Base-by-base conservation (phyloP, 2,797 vertebrate genomes). In the Bovichtus variegatus region DNA sequence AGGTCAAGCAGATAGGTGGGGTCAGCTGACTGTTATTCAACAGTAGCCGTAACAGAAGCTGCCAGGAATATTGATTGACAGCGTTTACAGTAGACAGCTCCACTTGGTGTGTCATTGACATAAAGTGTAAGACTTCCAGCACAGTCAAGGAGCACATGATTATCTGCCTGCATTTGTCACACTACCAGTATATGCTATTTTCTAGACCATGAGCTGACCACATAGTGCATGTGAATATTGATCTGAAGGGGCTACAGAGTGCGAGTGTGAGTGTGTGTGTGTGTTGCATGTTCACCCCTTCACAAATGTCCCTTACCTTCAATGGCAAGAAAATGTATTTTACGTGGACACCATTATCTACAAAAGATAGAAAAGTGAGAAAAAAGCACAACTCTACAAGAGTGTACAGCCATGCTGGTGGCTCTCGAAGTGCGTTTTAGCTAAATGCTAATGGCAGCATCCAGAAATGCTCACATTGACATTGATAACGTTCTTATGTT, bases 41-140 rank as follows among this genome's bases (percentile, higher is more conserved):
- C 74, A 54, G 74, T 68, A 34, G 71, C 69, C 6, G 19, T 73
- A 83, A 83, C 62, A 38, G 81, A 69, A 43, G 58, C 75, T 87
- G 81, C 61, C 84, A 68, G 64, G 71, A 74, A 80, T 89, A 91
- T 87, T 92, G 90, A 91, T 46, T 85, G 91, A 83, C 82, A 76
- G 84, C 74, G 18, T 88, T 90, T 89, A 87, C 31, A 74, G 74
- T 74, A 87, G 75, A 85, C 77, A 62, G 76, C 80, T 71, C 74
- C 51, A 53, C 73, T 82, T 50, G 67, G 66, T 55, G 68, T 77
- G 87, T 79, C 86, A 89, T 4, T 64, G 86, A 81, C 78, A 82
- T 76, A 46, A 88, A 86, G 87, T 83, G 77, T 74, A 75, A 78
- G 60, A 84, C 63, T 81, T 85, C 80, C 44, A 62, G 46, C 53